Evolutionary conservation across 2,797 vertebrate genomes (phyloP).

Genomic region (Iguana delicatissima): DNA sequence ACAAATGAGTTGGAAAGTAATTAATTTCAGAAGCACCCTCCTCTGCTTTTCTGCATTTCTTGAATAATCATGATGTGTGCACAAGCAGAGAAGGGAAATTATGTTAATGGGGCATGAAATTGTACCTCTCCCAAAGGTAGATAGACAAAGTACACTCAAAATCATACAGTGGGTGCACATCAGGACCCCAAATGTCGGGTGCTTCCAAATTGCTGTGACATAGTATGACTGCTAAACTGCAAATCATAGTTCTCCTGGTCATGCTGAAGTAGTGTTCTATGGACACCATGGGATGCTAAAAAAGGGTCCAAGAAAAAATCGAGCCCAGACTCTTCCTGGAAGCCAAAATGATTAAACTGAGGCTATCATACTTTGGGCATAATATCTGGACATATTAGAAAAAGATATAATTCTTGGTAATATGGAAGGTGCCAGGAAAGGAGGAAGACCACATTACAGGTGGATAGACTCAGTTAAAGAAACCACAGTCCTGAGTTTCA

Average conservation of each 20-base stretch:
- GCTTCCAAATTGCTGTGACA: background rate
- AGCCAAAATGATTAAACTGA: too few species aligned
- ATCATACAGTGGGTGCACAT: background rate
- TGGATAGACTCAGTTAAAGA: too few species aligned
- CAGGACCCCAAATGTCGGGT: background rate
- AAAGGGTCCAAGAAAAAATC: too few species aligned
- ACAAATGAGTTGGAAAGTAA: slow-evolving; percentile 59
- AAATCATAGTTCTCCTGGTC: background rate
- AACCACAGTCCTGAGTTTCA: too few species aligned
- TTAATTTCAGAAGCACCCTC: slow-evolving; percentile 57
- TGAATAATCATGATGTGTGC: background rate
- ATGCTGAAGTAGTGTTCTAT: too few species aligned
- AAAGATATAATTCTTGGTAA: too few species aligned
- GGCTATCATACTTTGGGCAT: too few species aligned
- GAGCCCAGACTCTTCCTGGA: too few species aligned
- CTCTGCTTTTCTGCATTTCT: slow-evolving; percentile 2
- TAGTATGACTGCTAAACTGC: background rate
- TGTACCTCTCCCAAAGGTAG: background rate
- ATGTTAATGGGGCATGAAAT: background rate
- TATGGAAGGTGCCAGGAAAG: too few species aligned
- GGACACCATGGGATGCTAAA: too few species aligned
- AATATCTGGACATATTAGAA: too few species aligned
- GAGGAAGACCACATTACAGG: too few species aligned
- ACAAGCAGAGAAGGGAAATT: background rate
- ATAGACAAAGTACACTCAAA: background rate